phyloP scores from a whole-genome alignment of 1,140 invertebrate genomes.

The Pinna nobilis region DNA sequence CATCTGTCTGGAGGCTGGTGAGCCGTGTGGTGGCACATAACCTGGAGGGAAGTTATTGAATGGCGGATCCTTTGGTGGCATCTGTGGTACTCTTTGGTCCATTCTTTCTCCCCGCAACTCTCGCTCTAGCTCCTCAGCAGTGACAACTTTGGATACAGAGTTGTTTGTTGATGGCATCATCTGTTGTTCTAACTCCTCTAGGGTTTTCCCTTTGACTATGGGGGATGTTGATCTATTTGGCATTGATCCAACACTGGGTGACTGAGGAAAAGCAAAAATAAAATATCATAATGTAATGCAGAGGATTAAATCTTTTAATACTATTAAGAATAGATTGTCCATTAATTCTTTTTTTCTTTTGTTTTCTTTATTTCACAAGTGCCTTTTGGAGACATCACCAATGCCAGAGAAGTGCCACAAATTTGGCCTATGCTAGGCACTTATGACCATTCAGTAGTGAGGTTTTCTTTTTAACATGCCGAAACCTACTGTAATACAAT shows the following conservation, averaged over 20 bases:
- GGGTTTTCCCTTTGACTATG: constrained; percentile 52
- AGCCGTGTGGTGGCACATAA: constrained; percentile 6
- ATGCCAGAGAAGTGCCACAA: no score
- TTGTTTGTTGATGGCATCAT: constrained; percentile 51
- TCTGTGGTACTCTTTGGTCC: constrained; percentile 19
- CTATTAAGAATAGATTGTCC: no score
- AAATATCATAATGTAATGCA: no score
- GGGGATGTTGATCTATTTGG: not conserved
- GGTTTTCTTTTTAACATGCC: no score
- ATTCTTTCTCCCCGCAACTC: constrained; percentile 66
- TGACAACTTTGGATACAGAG: constrained; percentile 55
- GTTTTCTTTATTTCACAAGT: no score
- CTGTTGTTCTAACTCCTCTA: constrained; percentile 67
- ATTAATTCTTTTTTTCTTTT: no score
- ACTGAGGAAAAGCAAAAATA: no score
- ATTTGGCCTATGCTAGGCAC: no score
- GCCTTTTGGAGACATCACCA: no score
- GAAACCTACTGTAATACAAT: no score
- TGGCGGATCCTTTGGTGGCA: not conserved
- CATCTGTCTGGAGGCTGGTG: not conserved
- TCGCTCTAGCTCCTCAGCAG: constrained; percentile 72
- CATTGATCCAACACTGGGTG: not conserved
- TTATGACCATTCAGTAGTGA: no score
- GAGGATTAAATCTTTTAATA: no score
- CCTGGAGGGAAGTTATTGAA: constrained; percentile 9